Evolutionary conservation across 2,888 invertebrate genomes (phyloP).

Genomic region (Cryptocephalus primarius): DNA sequence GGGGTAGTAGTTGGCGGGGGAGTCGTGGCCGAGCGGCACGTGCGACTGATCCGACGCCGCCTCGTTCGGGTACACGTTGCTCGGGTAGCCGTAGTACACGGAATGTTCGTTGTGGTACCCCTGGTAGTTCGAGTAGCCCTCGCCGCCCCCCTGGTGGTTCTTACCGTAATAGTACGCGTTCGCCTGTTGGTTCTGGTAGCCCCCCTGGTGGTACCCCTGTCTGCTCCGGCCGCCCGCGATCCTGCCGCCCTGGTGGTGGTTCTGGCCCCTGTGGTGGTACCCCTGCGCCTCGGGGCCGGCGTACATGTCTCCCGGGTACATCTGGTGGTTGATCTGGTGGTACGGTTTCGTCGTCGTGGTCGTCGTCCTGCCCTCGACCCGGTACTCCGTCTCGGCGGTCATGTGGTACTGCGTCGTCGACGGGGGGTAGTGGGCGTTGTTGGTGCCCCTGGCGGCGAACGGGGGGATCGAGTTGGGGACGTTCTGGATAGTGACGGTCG

Average conservation of each 20-base stretch:
- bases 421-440: slow-evolving; percentile 29
- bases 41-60: slow-evolving; percentile 22
- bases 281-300: slow-evolving; percentile 28
- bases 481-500: slow-evolving; percentile 43
- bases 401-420: slow-evolving; percentile 29
- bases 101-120: slow-evolving; percentile 28
- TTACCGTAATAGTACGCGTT: slow-evolving; percentile 45
- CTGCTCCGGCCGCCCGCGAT: slow-evolving; percentile 26
- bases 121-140: slow-evolving; percentile 27
- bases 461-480: slow-evolving; percentile 49
- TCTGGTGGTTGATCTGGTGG: slow-evolving; percentile 22
- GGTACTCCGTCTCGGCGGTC: slow-evolving; percentile 29
- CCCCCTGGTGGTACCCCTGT: slow-evolving; percentile 36
- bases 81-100: slow-evolving; percentile 31
- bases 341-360: slow-evolving; percentile 5
- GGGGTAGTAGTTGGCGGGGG: slow-evolving; percentile 27
- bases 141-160: slow-evolving; percentile 35
- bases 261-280: slow-evolving; percentile 25
- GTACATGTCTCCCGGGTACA: slow-evolving; percentile 30
- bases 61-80: slow-evolving; percentile 31
- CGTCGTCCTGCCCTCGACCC: slow-evolving; percentile 18
- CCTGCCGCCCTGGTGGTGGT: slow-evolving; percentile 21
- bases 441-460: slow-evolving; percentile 44
- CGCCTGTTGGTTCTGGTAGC: slow-evolving; percentile 40
- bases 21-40: slow-evolving; percentile 26